Percentiles rank a stretch among this genome's conserved stretches.
These are phyloP conservation scores for Suricata suricatta DNA, from an alignment of 2,113 vertebrate species.

Conservation along the genomic window DNA sequence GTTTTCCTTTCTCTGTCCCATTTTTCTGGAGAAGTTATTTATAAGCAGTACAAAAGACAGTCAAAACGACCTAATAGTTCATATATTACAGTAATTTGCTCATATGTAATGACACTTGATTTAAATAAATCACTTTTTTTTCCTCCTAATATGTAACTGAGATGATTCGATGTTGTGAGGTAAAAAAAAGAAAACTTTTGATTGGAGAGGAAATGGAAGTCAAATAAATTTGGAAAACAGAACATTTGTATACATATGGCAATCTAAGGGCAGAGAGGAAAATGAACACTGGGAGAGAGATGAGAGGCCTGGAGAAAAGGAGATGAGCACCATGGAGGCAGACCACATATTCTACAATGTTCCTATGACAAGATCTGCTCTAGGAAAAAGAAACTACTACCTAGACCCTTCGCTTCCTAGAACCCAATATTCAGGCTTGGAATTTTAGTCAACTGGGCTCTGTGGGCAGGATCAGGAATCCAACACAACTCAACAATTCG, in stretches of 20 bases:
- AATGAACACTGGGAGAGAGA: neutral
- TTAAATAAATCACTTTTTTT: conserved; percentile 16
- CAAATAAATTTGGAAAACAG: neutral
- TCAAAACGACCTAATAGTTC: neutral
- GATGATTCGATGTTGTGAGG: neutral
- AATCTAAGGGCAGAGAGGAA: neutral
- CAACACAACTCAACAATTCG: neutral
- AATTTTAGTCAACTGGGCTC: neutral
- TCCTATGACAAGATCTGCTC: neutral
- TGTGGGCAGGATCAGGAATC: neutral
- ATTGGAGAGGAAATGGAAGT: neutral
- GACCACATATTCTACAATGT: neutral
- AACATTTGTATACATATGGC: neutral
- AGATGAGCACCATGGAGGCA: neutral
- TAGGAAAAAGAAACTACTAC: neutral
- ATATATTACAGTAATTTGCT: neutral
- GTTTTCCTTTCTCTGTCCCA: neutral
- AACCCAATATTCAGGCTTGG: neutral
- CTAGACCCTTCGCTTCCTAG: neutral
- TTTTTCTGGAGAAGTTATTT: conserved; percentile 19
- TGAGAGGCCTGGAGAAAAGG: neutral
- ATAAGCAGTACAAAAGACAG: neutral
- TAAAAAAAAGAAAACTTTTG: neutral
- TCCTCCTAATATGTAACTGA: neutral
- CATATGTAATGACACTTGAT: neutral